A percentile compares a stretch with the other conserved stretches of the same genome.
These are phyloP conservation scores for Spialia ferax DNA, from an alignment of 2,888 invertebrate species.

Conservation along the genomic window DNA sequence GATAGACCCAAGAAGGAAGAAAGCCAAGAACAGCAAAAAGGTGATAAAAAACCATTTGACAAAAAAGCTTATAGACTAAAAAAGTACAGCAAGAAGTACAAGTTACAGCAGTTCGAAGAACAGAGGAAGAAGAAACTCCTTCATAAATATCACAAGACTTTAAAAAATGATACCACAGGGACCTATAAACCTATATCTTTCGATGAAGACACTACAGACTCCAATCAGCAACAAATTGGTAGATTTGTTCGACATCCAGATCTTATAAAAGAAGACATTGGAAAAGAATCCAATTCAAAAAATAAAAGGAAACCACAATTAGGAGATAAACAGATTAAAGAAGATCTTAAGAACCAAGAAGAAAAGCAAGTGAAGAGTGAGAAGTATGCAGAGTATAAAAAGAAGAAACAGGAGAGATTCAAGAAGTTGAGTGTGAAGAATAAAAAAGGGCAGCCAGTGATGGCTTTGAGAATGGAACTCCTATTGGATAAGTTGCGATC, in stretches of 20 bases:
- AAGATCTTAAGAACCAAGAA: slow-evolving; percentile 81
- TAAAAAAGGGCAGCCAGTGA: slow-evolving; percentile 94
- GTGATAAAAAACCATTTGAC: slow-evolving; percentile 87
- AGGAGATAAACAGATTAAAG: slow-evolving; percentile 84
- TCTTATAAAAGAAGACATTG: slow-evolving; percentile 56
- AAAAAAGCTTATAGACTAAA: slow-evolving; percentile 89
- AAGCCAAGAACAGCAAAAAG: slow-evolving; percentile 39
- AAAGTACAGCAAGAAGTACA: slow-evolving; percentile 90
- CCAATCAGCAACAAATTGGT: slow-evolving; percentile 52
- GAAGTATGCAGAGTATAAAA: slow-evolving; percentile 89
- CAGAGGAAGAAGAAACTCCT: slow-evolving; percentile 86
- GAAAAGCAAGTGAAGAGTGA: slow-evolving; percentile 87
- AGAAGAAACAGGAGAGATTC: slow-evolving; percentile 89
- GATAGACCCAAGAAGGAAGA: slow-evolving; percentile 42
- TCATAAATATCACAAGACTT: slow-evolving; percentile 85
- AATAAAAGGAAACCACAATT: slow-evolving; percentile 65
- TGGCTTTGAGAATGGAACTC: slow-evolving; percentile 93
- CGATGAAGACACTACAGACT: slow-evolving; percentile 75
- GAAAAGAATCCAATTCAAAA: slow-evolving; percentile 45
- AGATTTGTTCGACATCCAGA: slow-evolving; percentile 79
- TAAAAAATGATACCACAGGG: slow-evolving; percentile 75
- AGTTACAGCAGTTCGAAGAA: slow-evolving; percentile 90
- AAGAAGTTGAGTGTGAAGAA: slow-evolving; percentile 92
- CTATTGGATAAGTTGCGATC: slow-evolving; percentile 91
- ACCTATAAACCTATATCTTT: slow-evolving; percentile 81